Conservation (phyloP, 2,113 vertebrate species). For the Epinephelus lanceolatus region DNA sequence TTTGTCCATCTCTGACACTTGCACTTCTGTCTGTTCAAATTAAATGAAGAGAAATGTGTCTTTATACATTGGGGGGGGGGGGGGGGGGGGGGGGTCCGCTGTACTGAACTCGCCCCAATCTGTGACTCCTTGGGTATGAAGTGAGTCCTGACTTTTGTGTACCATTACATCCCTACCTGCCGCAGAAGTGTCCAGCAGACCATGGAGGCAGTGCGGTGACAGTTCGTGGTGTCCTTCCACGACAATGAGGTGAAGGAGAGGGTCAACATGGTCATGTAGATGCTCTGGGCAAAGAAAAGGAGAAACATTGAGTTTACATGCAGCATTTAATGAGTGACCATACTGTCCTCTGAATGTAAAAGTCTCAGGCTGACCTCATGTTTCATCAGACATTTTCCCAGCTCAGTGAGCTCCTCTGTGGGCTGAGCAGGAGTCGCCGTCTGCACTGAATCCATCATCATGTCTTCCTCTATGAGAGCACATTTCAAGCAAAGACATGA, state of each 20-base stretch:
- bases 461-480: constrained; percentile 89
- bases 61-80: too few species aligned
- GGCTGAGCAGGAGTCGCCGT: constrained; percentile 57
- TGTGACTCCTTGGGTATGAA: too few species aligned
- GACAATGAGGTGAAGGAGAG: constrained; percentile 92
- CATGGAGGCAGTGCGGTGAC: constrained; percentile 92
- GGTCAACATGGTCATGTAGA: constrained; percentile 91
- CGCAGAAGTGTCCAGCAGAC: constrained; percentile 96
- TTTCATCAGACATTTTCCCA: constrained; percentile 93
- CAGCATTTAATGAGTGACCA: neutral
- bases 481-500: constrained; percentile 30
- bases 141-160: too few species aligned
- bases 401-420: constrained; percentile 90
- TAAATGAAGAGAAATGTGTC: too few species aligned
- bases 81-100: too few species aligned
- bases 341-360: neutral
- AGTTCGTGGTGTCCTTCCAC: constrained; percentile 95
- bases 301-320: neutral
- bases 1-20: too few species aligned
- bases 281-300: constrained; percentile 82
- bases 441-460: constrained; percentile 90
- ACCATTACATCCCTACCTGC: constrained; percentile 81
- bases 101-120: too few species aligned
- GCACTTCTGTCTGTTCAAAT: too few species aligned
- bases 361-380: constrained; percentile 87